These are phyloP conservation scores for Dastarcus helophoroides DNA, from an alignment of 2,888 invertebrate genomes.

Conservation along the genomic window DNA sequence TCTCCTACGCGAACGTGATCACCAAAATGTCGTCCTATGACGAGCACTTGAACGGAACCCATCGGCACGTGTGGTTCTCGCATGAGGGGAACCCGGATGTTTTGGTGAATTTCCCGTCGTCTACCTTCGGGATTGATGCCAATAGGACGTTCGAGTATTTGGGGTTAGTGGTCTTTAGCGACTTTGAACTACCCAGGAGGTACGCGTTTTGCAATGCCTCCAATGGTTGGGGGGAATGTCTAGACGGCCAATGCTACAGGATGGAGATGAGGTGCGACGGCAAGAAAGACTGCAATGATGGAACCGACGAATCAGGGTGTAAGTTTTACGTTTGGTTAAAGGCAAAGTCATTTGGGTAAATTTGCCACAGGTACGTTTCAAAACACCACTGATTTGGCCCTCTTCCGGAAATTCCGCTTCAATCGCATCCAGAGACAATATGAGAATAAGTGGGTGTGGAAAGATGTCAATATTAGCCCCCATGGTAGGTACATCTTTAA, in stretches of 20 bases:
- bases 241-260: constrained; percentile 71
- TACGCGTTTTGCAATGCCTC: constrained; percentile 59
- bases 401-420: constrained; percentile 74
- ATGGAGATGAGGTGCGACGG: constrained; percentile 65
- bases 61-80: constrained; percentile 72
- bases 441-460: constrained; percentile 93
- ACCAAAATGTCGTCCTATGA: constrained; percentile 82
- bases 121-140: constrained; percentile 86
- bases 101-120: constrained; percentile 75
- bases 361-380: constrained; percentile 43
- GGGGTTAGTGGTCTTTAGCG: constrained; percentile 83
- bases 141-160: constrained; percentile 88
- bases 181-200: constrained; percentile 64
- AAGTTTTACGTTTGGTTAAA: constrained; percentile 27
- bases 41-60: constrained; percentile 74
- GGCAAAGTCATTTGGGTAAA: neutral
- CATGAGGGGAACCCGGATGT: constrained; percentile 78
- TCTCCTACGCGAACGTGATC: constrained; percentile 76
- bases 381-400: constrained; percentile 54
- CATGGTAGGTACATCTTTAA: constrained; percentile 83
- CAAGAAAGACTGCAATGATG: constrained; percentile 65
- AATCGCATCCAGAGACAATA: constrained; percentile 84
- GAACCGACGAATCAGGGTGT: constrained; percentile 76
- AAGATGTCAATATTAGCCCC: constrained; percentile 84
- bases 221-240: constrained; percentile 65